Conservation (phyloP, 2,113 vertebrate species). For the Platichthys stellatus region DNA sequence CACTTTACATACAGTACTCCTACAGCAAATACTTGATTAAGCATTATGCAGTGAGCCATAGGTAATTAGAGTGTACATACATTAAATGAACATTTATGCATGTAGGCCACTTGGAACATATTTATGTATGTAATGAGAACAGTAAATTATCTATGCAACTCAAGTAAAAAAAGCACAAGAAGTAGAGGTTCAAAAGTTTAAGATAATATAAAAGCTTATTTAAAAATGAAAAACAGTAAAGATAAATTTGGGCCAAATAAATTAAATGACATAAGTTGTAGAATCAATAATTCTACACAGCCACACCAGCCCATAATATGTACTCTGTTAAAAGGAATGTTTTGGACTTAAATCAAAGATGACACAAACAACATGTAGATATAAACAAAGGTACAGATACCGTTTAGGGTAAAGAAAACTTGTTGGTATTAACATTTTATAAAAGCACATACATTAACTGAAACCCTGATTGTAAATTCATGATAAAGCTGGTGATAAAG, state of each 20-base stretch:
- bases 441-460: too few relatives aligned
- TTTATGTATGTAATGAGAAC: background rate
- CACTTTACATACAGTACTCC: background rate
- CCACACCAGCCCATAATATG: too few relatives aligned
- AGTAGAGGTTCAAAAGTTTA: background rate
- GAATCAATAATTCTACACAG: background rate
- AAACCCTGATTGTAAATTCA: too few relatives aligned
- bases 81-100: slow-evolving; percentile 1
- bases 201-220: background rate
- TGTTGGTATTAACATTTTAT: too few relatives aligned
- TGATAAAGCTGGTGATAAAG: too few relatives aligned
- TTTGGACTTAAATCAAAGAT: too few relatives aligned
- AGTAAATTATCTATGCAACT: background rate
- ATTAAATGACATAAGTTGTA: background rate
- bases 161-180: background rate
- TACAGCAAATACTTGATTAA: slow-evolving; percentile 7
- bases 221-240: background rate
- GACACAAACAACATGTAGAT: too few relatives aligned
- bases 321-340: too few relatives aligned
- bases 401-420: too few relatives aligned
- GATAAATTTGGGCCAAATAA: too few relatives aligned
- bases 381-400: too few relatives aligned
- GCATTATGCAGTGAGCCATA: slow-evolving; percentile 8
- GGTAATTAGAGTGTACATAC: slow-evolving; percentile 37
- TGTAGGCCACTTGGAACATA: background rate